Percentiles rank a stretch among this genome's conserved stretches.
Evolutionary conservation across 2,797 vertebrate genomes (phyloP).

Genomic region (Melanotaenia trifasciata): DNA sequence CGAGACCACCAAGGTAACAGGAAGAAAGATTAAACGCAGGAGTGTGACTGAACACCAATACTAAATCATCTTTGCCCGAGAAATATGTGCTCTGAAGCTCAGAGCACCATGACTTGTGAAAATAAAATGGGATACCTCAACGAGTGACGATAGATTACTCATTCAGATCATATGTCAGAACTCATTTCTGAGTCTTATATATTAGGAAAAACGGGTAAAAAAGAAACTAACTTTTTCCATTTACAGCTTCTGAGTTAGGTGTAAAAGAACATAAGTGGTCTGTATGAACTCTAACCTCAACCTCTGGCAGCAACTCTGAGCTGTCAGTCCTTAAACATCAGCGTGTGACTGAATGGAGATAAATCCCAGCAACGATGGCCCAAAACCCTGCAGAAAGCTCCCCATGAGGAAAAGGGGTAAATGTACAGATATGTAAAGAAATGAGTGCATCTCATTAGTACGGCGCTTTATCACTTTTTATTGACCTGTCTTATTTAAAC

Average conservation of each 20-base stretch:
- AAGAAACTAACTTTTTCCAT: not conserved
- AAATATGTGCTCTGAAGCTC: slow-evolving; percentile 13
- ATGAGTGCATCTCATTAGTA: not conserved
- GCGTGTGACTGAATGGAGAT: not conserved
- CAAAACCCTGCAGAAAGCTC: not conserved
- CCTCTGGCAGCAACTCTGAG: not conserved
- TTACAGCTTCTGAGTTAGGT: not conserved
- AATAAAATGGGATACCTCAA: slow-evolving; percentile 36
- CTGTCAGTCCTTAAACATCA: not conserved
- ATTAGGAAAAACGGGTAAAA: not conserved
- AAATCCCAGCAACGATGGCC: not conserved
- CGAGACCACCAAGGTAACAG: slow-evolving; percentile 38
- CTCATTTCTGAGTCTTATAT: not conserved
- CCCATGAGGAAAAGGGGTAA: not conserved
- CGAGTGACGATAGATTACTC: slow-evolving; percentile 1
- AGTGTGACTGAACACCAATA: slow-evolving; percentile 47
- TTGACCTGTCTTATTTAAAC: not conserved
- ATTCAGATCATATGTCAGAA: slow-evolving; percentile 1
- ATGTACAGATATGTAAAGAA: not conserved
- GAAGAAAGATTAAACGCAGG: slow-evolving; percentile 62
- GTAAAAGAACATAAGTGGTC: not conserved
- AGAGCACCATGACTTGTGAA: slow-evolving; percentile 24
- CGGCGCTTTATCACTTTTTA: not conserved
- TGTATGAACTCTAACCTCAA: not conserved
- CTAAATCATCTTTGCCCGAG: slow-evolving; percentile 62